Conservation (phyloP, 2,797 vertebrate genomes). For the Florisuga fusca region DNA sequence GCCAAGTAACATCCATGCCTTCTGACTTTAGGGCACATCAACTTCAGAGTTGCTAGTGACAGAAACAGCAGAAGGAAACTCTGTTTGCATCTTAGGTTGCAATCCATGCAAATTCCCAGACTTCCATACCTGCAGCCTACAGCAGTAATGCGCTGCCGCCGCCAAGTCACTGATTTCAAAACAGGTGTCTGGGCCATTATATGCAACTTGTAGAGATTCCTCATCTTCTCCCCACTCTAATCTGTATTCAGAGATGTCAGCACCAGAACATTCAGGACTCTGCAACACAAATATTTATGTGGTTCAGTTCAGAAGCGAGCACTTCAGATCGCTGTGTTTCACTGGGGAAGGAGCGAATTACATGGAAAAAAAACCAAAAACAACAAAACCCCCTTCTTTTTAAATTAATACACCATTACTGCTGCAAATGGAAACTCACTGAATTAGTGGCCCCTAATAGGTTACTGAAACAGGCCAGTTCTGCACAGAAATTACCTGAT, state of each 20-base stretch:
- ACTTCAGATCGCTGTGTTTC: not conserved
- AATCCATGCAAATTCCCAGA: rapidly evolving
- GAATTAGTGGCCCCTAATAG: not conserved
- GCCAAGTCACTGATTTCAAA: slow-evolving; percentile 89
- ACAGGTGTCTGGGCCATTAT: slow-evolving; percentile 87
- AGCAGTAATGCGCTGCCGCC: slow-evolving; percentile 91
- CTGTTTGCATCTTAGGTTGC: not conserved
- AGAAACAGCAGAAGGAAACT: not conserved
- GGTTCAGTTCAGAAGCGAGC: not conserved
- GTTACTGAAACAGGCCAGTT: slow-evolving; percentile 5
- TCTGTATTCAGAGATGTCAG: slow-evolving; percentile 94
- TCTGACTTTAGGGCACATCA: not conserved
- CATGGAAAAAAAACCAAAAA: not conserved
- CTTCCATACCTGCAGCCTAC: slow-evolving; percentile 89
- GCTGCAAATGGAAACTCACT: not conserved
- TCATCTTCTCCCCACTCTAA: slow-evolving; percentile 93
- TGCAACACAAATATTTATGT: slow-evolving; percentile 72
- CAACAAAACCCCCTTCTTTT: not conserved
- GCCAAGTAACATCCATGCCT: not conserved
- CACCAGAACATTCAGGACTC: slow-evolving; percentile 92
- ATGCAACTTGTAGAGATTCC: slow-evolving; percentile 89
- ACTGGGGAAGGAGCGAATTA: not conserved
- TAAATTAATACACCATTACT: slow-evolving; percentile 28
- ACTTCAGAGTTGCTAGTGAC: not conserved
- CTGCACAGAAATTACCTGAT: slow-evolving; percentile 5